These are phyloP conservation scores for Chrysina gloriosa DNA, from an alignment of 2,888 invertebrate species.

Conservation along the genomic window DNA sequence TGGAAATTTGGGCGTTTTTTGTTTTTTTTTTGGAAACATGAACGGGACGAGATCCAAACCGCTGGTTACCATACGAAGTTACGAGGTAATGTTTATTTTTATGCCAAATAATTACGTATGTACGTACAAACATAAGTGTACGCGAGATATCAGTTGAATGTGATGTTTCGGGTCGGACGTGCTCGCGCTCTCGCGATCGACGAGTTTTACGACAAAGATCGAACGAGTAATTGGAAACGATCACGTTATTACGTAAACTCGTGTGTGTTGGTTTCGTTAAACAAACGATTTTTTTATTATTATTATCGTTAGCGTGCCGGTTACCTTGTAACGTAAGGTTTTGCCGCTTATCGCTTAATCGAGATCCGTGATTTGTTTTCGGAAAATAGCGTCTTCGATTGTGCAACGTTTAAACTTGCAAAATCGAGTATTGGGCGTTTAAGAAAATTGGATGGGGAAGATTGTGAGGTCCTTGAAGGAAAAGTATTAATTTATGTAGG, in stretches of 20 bases:
- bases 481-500: no score
- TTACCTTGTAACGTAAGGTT: neutral
- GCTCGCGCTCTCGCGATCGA: neutral
- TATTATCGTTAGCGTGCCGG: neutral
- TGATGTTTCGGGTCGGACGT: neutral
- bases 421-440: no score
- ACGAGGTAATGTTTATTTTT: constrained; percentile 67
- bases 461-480: no score
- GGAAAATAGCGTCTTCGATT: no score
- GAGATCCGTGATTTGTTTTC: no score
- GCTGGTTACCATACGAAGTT: constrained; percentile 71
- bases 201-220: constrained; percentile 23
- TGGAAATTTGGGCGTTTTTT: neutral
- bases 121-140: neutral
- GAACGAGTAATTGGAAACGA: constrained; percentile 19
- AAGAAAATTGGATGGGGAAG: no score
- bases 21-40: no score
- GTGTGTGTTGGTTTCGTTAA: constrained; percentile 19
- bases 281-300: constrained; percentile 20
- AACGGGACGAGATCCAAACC: constrained; percentile 61
- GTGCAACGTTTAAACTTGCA: no score
- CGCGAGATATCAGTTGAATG: neutral
- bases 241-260: constrained; percentile 23
- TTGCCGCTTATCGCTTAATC: no score
- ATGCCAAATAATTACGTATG: constrained; percentile 49